A percentile compares a stretch with the other conserved stretches of the same genome.
Conservation (phyloP, 2,888 invertebrate species). For the Rotaria sp. region DNA sequence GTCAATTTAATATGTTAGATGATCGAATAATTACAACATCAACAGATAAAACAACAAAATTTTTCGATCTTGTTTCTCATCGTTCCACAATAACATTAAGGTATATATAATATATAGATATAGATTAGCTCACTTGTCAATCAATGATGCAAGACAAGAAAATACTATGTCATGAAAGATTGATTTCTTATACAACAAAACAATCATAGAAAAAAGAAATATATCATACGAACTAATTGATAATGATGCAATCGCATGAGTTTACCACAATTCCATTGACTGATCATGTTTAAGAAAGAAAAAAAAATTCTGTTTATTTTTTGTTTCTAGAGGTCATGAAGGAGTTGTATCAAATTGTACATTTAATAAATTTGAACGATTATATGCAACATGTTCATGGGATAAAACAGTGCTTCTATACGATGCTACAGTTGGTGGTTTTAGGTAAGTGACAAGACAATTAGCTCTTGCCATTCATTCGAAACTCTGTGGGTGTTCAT, state of each 20-base stretch:
- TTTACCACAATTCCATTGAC: too few relatives aligned
- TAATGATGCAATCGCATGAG: too few relatives aligned
- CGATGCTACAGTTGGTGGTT: conserved; percentile 54
- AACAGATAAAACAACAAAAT: conserved; percentile 51
- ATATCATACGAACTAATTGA: too few relatives aligned
- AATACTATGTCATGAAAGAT: not conserved
- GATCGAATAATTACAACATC: conserved; percentile 53
- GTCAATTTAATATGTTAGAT: conserved; percentile 48
- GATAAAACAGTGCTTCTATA: conserved; percentile 52
- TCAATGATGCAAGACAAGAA: not conserved
- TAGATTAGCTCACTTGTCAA: not conserved
- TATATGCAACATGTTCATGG: conserved; percentile 54
- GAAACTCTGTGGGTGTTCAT: not conserved
- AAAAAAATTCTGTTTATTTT: not conserved
- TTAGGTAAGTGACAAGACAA: conserved; percentile 45
- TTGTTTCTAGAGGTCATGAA: conserved; percentile 48
- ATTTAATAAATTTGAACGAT: conserved; percentile 49
- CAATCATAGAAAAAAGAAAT: not conserved
- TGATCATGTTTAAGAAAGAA: not conserved
- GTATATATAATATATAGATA: conserved; percentile 43
- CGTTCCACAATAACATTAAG: conserved; percentile 49
- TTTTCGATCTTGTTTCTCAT: conserved; percentile 49
- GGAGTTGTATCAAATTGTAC: conserved; percentile 50
- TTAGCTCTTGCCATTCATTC: conserved; percentile 1
- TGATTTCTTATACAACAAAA: not conserved